Base-by-base conservation (phyloP, 2,113 vertebrate genomes). In the Lampris megalopsis region DNA sequence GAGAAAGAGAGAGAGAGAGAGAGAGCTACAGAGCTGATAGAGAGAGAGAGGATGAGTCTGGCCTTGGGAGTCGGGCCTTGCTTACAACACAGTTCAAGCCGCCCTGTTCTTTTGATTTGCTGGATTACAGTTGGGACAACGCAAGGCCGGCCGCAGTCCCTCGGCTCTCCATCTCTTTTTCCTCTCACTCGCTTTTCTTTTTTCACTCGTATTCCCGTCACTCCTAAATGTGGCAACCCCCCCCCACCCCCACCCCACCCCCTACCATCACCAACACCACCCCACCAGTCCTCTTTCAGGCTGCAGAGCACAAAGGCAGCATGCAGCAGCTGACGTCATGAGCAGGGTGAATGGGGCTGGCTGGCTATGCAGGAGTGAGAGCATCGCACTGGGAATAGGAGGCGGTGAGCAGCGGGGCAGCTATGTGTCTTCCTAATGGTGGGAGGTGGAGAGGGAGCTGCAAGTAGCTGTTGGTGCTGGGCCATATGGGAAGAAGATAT, bases 301-400 rank as follows among this genome's bases (percentile, higher is more conserved):
- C 87, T 78, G 71, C 75, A 2, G 43, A 83, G 80, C 74, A 89
- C 83, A 90, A 89, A 87, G 71, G 80, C 63, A 1, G 73, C 54
- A 50, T 62, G 81, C 71, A 82, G 69, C 37, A 87, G 74, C 81
- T 91, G 81, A 90, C 84, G 79, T 90, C 88, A 90, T 71, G 3
- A 41, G 72, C 9, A 50, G 71, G 41, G 79, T 85, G 82, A 90
- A 81, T 63, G 65, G 69, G 74, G 69, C 59, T 68, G 45, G 63
- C 80, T 63, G 66, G 59, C 79, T 81, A 68, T 61, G 69, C 64
- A 60, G 82, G 65, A 79, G 79, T 24, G n/a, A 75, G 63, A 72
- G 75, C 54, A 42, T 24, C 47, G 58, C 43, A 60, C 78, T 68
- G 47, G 68, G 69, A 76, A 73, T 69, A 54, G 47, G 57, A 54